Evolutionary conservation across 2,113 vertebrate genomes (phyloP).

Genomic region (Anhinga rufa): DNA sequence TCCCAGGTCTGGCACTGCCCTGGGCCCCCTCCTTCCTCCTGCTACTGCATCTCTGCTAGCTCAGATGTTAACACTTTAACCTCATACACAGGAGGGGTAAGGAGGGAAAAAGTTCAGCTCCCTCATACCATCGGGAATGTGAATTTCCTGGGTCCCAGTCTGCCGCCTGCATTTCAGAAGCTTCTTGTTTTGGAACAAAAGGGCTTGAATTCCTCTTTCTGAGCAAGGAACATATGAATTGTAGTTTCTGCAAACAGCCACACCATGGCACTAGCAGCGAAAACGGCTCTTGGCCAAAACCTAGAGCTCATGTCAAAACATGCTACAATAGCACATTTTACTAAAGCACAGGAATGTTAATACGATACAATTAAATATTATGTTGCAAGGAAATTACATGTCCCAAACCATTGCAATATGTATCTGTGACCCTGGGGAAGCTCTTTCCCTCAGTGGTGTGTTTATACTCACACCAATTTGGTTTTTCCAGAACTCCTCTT

Average conservation of each 20-base stretch:
- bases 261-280: conserved; percentile 17
- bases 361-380: conserved; percentile 21
- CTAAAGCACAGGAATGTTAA: conserved; percentile 25
- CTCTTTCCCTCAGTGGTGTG: neutral
- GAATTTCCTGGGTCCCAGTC: neutral
- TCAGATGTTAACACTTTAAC: neutral
- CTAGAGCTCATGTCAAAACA: conserved; percentile 22
- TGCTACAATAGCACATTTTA: conserved; percentile 10
- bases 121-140: rapidly evolving
- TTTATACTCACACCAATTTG: neutral
- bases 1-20: neutral
- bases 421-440: neutral
- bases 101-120: neutral
- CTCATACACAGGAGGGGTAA: neutral
- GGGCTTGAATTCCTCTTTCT: neutral
- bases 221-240: neutral
- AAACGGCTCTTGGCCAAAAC: neutral
- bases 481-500: neutral
- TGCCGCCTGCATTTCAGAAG: neutral
- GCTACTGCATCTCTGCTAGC: neutral
- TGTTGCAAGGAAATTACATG: conserved; percentile 3
- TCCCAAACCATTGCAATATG: neutral
- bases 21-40: neutral
- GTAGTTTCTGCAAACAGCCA: conserved; percentile 28
- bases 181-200: neutral